Base-by-base conservation (phyloP, 2,888 invertebrate species). In the Harpalus rufipes region DNA sequence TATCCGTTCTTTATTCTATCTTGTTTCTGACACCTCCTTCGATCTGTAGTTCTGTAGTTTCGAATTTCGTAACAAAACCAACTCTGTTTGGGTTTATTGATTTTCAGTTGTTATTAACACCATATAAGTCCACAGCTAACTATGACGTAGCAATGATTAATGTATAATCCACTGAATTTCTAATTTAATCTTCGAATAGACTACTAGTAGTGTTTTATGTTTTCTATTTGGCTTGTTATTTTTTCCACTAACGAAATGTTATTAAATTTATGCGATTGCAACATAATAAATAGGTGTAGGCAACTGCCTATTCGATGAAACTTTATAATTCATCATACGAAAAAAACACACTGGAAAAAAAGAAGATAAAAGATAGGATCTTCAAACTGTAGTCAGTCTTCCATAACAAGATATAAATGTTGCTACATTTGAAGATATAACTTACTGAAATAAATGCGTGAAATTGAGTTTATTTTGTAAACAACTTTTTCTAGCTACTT, bases 101-200 rank as follows among this genome's bases (percentile, higher is more conserved):
- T 74, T 74, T 68, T 74, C 44, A 14, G 41, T 74, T 74, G 72
- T 74, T 74, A 74, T 74, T 74, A 74, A 74, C 72, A 44, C 72
- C 72, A 74, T 74, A 74, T 74, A 74, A 18, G 72, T 74, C 1
- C 44, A 74, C 3, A 10, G 72, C 44, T 44, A 74, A 25, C 18
- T 44, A 51, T 18, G 72, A 74, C 72, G 72, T 74, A 74, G 44
- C 44, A 41, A 44, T 74, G 72, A 74, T 74, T 74, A 74, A 74
- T 74, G 72, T 74, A 44, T 44, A 74, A 74, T 74, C 18, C 72
- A 74, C 41, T 44, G 72, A 74, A 72, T 74, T 74, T 74, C 72
- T 74, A 74, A 74, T 74, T 74, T 44, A 74, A 74, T 74, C 72
- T 44, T 68, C 12, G 68, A 68, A 68, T 68, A 32, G 68, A 14